Base-by-base conservation (phyloP, 2,888 invertebrate species). In the Harpalus rufipes region DNA sequence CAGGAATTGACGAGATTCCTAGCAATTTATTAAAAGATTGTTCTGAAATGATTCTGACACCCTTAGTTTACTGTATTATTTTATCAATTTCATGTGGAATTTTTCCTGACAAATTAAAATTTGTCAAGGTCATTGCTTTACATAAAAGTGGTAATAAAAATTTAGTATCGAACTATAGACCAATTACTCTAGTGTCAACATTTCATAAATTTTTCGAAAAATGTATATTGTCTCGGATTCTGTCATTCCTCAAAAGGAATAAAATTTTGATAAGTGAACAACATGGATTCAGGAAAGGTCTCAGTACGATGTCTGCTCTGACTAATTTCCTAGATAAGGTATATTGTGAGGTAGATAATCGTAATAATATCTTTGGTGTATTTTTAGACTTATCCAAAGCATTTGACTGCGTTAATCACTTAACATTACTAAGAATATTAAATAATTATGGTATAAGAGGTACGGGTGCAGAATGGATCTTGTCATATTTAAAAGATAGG, bases 341-440 rank as follows among this genome's bases (percentile, higher is more conserved):
- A 16, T 74, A 74, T 44, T 16, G 39, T 18, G 41, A 25, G 16
- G 14, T 74, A 7, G 74, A 39, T 18, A 74, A 74, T 16, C 14
- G 44, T 44, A 18, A 39, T 39, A 39, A 74, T 39, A 18, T 74
- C 7, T 44, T 39, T 74, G 74, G 74, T 7, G n/a, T 74, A 41
- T 74, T 74, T 74, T 14, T 74, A 14, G 74, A 74, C 18, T 41
- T 39, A 39, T 74, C 74, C n/a, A 74, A 74, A 39, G 74, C 41
- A 7, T 74, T n/a, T 74, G 74, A 74, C 41, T 74, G 74, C 21
- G 44, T 74, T 12, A 25, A 74, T 14, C 74, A 74, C 12, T 14
- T 14, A n/a, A 41, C 44, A 39, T 18, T 74, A 16, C n/a, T 74
- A 12, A 8, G 39, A 10, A 74, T 41, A 39, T 18, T 74, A 39